Evolutionary conservation across 1,140 invertebrate genomes (phyloP).

Genomic region (Apolygus lucorum): DNA sequence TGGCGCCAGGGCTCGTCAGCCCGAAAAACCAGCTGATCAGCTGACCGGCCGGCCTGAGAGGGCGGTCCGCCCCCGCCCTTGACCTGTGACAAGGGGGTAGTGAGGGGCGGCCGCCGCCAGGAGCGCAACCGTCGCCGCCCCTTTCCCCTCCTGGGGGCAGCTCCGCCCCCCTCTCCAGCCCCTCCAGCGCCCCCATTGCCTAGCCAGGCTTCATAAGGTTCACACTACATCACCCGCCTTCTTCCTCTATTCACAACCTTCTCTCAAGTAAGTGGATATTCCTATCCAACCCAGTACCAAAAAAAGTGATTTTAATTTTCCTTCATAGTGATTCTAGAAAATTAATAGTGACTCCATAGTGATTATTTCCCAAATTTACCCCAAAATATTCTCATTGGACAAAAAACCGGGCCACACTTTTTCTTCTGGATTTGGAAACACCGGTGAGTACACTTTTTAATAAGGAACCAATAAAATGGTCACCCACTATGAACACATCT

Average conservation of each 20-base stretch:
- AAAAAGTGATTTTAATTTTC: no score
- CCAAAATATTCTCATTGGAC: not conserved
- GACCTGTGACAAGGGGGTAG: not conserved
- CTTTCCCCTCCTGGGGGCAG: not conserved
- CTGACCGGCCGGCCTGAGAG: not conserved
- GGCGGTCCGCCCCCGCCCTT: not conserved
- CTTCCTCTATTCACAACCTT: conserved; percentile 9
- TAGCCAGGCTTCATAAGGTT: conserved; percentile 14
- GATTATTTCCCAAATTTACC: not conserved
- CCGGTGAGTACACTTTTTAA: not conserved
- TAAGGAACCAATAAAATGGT: no score
- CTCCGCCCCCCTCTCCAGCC: not conserved
- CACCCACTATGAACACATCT: no score
- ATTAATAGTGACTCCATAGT: not conserved
- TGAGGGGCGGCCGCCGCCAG: not conserved
- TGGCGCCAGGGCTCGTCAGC: no score
- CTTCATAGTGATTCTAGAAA: not conserved
- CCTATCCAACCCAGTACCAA: not conserved
- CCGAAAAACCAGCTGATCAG: no score
- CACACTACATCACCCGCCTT: conserved; percentile 7
- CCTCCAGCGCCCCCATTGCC: not conserved
- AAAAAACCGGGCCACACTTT: not conserved
- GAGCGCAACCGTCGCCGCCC: not conserved
- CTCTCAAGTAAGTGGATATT: not conserved
- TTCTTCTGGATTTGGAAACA: not conserved